Conservation (phyloP, 1,140 invertebrate species). For the Drosophila virilis region DNA sequence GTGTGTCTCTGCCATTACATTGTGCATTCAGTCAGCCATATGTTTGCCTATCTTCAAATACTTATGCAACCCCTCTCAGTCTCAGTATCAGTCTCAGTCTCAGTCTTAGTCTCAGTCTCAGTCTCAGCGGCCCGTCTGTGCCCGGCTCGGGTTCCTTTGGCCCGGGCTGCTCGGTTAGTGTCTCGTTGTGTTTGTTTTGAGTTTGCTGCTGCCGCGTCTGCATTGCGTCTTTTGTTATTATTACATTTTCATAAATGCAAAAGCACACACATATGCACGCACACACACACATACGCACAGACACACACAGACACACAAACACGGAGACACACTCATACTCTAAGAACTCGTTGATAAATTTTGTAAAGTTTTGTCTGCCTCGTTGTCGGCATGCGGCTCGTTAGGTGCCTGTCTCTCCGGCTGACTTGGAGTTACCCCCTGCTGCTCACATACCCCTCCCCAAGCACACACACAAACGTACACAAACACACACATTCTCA, state of each 20-base stretch:
- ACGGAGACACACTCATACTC: conserved; percentile 21
- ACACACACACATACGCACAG: conserved; percentile 25
- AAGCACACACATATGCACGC: conserved; percentile 43
- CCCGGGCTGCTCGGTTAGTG: conserved; percentile 16
- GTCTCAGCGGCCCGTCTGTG: too few relatives aligned
- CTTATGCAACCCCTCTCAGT: conserved; percentile 37
- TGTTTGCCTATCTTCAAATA: conserved; percentile 64
- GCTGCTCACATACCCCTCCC: background rate
- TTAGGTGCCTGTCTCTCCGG: conserved; percentile 50
- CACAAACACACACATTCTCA: background rate
- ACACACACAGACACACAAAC: conserved; percentile 11
- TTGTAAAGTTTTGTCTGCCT: conserved; percentile 76
- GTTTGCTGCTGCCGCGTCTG: conserved; percentile 63
- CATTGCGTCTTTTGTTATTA: conserved; percentile 82
- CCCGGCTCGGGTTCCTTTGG: background rate
- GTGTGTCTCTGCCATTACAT: conserved; percentile 34
- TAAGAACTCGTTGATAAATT: conserved; percentile 71
- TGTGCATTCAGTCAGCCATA: conserved; percentile 59
- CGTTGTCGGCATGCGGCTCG: conserved; percentile 67
- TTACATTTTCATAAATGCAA: conserved; percentile 83
- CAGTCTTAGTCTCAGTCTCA: conserved; percentile 18
- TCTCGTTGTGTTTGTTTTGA: conserved; percentile 49
- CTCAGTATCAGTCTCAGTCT: too few relatives aligned
- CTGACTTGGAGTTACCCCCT: background rate
- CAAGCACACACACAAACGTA: conserved; percentile 8